Conservation (phyloP, 2,797 vertebrate genomes). For the Vireo griseus region DNA sequence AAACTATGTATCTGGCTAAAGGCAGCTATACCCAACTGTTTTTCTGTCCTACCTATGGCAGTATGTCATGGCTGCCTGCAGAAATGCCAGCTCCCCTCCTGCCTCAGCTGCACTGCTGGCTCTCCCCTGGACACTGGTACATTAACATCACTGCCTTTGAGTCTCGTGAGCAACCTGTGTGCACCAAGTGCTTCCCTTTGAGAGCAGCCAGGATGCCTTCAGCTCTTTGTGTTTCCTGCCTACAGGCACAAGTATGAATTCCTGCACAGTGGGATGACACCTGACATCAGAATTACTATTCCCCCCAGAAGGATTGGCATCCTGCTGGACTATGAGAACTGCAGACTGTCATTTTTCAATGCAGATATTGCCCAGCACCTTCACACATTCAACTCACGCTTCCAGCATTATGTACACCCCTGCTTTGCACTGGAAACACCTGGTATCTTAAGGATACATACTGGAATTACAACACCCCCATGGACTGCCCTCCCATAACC, state of each 20-base stretch:
- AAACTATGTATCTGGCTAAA: not conserved
- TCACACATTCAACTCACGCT: constrained; percentile 80
- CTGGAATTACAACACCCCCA: constrained; percentile 73
- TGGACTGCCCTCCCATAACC: constrained; percentile 46
- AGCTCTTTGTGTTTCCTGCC: not conserved
- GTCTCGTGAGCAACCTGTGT: rapidly evolving
- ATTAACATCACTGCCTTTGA: not conserved
- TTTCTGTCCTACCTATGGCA: not conserved
- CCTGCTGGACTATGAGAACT: constrained; percentile 83
- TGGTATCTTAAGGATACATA: constrained; percentile 80
- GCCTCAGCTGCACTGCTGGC: not conserved
- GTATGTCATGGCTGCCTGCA: not conserved
- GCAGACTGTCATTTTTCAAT: constrained; percentile 88
- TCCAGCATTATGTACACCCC: constrained; percentile 83
- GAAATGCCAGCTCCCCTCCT: not conserved
- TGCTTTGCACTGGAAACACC: constrained; percentile 90
- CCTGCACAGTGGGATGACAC: constrained; percentile 83
- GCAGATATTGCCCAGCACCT: constrained; percentile 85
- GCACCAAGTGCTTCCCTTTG: not conserved
- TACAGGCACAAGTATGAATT: constrained; percentile 90
- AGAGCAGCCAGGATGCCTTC: not conserved
- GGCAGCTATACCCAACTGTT: not conserved
- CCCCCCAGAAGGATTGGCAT: constrained; percentile 83
- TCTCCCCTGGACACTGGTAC: not conserved
- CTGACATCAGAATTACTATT: constrained; percentile 88